Percentiles rank a stretch among this genome's conserved stretches.
Conservation (phyloP, 2,797 vertebrate genomes). For the Trachurus trachurus region DNA sequence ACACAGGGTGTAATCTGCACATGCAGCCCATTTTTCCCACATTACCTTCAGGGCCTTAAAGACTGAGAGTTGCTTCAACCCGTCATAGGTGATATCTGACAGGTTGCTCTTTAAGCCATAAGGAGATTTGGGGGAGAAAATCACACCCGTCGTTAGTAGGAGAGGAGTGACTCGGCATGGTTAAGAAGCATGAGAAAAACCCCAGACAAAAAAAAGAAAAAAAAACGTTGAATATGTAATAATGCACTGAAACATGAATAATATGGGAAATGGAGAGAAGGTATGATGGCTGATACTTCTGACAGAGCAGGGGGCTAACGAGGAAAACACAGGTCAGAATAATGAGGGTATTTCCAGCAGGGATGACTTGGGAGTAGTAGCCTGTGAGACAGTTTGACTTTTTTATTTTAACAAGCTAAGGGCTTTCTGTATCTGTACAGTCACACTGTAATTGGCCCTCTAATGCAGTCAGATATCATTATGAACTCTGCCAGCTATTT, state of each 20-base stretch:
- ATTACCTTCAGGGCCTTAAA: conserved; percentile 99
- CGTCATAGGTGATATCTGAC: conserved; percentile 94
- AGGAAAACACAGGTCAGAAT: conserved; percentile 41
- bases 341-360: conserved; percentile 40
- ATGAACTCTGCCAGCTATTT: conserved; percentile 29
- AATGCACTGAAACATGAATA: conserved; percentile 19
- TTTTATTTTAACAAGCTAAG: conserved; percentile 46
- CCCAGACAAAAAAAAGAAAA: neutral
- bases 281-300: conserved; percentile 3
- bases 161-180: conserved; percentile 37
- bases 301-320: conserved; percentile 20
- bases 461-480: conserved; percentile 24
- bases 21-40: conserved; percentile 76
- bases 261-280: conserved; percentile 16
- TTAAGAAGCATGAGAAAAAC: conserved; percentile 45
- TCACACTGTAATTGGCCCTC: conserved; percentile 39
- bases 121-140: conserved; percentile 89
- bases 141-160: conserved; percentile 90
- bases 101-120: conserved; percentile 93
- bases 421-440: conserved; percentile 28
- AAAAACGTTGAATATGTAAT: conserved; percentile 9
- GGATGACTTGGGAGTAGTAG: conserved; percentile 7
- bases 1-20: conserved; percentile 56
- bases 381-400: conserved; percentile 22
- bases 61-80: conserved; percentile 95